Evolutionary conservation across 2,113 vertebrate species (phyloP).

Genomic region (Conger conger): DNA sequence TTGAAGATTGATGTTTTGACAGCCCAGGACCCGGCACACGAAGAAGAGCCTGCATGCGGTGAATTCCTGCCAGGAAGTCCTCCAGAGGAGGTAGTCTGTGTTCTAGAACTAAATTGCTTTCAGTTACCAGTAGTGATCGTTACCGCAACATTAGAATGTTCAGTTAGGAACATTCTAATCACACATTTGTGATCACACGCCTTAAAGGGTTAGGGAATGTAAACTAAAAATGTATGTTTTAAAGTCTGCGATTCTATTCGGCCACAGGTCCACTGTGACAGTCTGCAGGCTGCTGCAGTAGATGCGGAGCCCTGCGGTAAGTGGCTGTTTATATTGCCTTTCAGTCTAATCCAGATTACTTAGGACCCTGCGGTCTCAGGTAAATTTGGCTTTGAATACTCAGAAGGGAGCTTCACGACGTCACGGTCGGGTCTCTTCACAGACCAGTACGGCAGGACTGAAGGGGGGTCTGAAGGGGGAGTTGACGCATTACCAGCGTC

Average conservation of each 20-base stretch:
- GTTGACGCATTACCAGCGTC: background rate
- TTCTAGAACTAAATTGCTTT: too few relatives aligned
- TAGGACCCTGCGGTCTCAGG: too few relatives aligned
- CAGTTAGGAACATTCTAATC: too few relatives aligned
- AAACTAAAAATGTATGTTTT: background rate
- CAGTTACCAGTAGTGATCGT: too few relatives aligned
- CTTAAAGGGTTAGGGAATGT: too few relatives aligned
- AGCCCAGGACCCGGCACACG: background rate
- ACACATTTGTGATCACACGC: too few relatives aligned
- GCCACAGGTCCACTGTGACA: background rate
- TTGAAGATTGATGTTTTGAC: background rate
- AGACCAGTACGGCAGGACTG: conserved; percentile 26
- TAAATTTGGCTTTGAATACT: too few relatives aligned
- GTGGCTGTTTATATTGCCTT: too few relatives aligned
- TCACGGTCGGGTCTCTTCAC: conserved; percentile 10
- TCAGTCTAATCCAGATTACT: too few relatives aligned
- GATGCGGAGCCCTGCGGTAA: background rate
- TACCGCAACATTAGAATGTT: too few relatives aligned
- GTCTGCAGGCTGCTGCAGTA: background rate
- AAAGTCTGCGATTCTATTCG: background rate
- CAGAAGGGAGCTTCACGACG: background rate
- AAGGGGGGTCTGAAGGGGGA: background rate
- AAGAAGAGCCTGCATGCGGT: background rate
- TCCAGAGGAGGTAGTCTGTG: background rate
- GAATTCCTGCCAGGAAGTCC: background rate